phyloP scores from a whole-genome alignment of 2,888 invertebrate species.

The Drosophila anceps region DNA sequence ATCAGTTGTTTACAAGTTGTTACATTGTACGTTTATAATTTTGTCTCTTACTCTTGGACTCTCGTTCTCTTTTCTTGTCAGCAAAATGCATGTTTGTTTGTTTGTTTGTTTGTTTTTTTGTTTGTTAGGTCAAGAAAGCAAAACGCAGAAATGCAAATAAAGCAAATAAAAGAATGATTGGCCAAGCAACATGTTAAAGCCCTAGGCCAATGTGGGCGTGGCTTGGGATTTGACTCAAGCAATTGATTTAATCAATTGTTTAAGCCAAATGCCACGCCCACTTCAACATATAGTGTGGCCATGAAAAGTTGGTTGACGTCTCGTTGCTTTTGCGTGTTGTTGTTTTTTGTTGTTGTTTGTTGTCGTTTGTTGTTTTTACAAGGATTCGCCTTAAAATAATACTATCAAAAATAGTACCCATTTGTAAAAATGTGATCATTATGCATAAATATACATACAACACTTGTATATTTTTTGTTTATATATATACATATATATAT shows the following conservation, averaged over 20 bases:
- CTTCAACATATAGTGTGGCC: constrained; percentile 15
- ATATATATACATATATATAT: constrained; percentile 43
- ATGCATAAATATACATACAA: constrained; percentile 65
- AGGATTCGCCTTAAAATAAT: constrained; percentile 78
- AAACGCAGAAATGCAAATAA: constrained; percentile 73
- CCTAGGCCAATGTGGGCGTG: constrained; percentile 5
- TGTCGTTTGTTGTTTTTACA: constrained; percentile 63
- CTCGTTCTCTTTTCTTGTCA: constrained; percentile 39
- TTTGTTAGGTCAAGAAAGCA: constrained; percentile 53
- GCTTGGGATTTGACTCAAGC: neutral
- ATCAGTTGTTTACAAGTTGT: constrained; percentile 4
- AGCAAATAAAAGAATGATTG: constrained; percentile 79
- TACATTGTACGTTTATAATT: constrained; percentile 23
- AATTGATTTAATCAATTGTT: constrained; percentile 13
- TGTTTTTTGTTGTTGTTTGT: constrained; percentile 58
- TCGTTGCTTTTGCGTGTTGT: constrained; percentile 44
- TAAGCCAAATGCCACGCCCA: neutral
- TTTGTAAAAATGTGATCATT: constrained; percentile 66
- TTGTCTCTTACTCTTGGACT: constrained; percentile 16
- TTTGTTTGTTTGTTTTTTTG: constrained; percentile 1
- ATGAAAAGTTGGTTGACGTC: constrained; percentile 30
- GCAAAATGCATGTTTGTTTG: constrained; percentile 53
- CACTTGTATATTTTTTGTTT: constrained; percentile 62
- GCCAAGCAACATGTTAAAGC: constrained; percentile 39
- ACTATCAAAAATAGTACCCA: constrained; percentile 80